phyloP scores from a whole-genome alignment of 2,888 invertebrate genomes.

The Hypercompe scribonia region DNA sequence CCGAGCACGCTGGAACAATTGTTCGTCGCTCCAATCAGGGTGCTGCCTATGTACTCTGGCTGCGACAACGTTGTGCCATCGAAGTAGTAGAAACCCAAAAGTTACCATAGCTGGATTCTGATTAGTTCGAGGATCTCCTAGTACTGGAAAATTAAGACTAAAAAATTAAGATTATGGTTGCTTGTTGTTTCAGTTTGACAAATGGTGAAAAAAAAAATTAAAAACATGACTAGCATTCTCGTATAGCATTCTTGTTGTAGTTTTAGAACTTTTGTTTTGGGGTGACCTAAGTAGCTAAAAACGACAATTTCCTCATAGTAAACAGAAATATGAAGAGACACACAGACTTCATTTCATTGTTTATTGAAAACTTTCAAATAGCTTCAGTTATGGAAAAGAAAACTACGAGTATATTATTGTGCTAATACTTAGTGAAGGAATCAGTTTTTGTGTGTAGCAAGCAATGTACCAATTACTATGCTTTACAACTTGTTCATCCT shows the following conservation, averaged over 20 bases:
- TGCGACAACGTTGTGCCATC: conserved; percentile 98
- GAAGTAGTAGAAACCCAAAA: conserved; percentile 96
- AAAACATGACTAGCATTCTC: too few species aligned
- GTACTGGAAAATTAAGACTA: conserved; percentile 86
- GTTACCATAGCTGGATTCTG: conserved; percentile 98
- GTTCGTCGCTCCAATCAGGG: conserved; percentile 97
- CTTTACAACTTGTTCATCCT: not conserved
- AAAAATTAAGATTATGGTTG: conserved; percentile 10
- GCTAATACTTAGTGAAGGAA: not conserved
- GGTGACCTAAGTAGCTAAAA: too few species aligned
- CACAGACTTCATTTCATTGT: not conserved
- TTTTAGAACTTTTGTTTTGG: too few species aligned
- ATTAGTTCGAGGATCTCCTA: conserved; percentile 98
- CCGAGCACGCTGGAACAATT: conserved; percentile 96
- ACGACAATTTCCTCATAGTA: too few species aligned
- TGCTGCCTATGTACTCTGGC: conserved; percentile 91
- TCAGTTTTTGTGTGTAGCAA: not conserved
- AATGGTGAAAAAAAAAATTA: not conserved
- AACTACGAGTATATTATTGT: not conserved
- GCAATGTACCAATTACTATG: not conserved
- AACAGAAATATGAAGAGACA: too few species aligned
- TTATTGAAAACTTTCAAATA: not conserved
- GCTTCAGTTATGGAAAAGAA: not conserved
- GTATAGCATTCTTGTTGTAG: too few species aligned
- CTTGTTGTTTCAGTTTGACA: not conserved